phyloP scores from a whole-genome alignment of 2,888 invertebrate species.

The Sympetrum striolatum region DNA sequence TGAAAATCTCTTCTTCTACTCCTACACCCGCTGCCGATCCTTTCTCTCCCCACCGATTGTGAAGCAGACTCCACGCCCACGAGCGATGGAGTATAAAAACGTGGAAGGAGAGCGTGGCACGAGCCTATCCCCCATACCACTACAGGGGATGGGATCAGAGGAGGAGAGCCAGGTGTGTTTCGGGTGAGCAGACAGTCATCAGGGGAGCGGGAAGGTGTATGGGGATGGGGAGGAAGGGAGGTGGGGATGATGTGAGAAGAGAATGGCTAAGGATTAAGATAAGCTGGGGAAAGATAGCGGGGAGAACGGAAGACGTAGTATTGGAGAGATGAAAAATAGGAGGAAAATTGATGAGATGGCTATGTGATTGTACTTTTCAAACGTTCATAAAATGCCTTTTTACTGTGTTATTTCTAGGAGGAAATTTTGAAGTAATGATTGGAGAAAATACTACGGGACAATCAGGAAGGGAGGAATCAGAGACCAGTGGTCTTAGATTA shows the following conservation, averaged over 20 bases:
- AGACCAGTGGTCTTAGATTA: neutral
- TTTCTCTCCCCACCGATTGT: neutral
- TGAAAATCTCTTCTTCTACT: neutral
- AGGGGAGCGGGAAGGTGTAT: neutral
- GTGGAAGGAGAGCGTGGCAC: neutral
- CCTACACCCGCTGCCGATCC: neutral
- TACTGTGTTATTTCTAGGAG: no score
- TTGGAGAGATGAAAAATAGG: neutral
- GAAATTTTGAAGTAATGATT: neutral
- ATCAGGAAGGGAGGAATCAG: neutral
- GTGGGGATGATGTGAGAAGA: neutral
- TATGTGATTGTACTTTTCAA: no score
- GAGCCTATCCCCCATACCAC: neutral
- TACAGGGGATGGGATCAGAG: neutral
- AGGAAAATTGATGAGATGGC: neutral
- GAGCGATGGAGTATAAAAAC: neutral
- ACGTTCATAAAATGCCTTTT: no score
- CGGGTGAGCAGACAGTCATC: neutral
- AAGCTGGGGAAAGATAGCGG: neutral
- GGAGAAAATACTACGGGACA: neutral
- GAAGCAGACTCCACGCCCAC: neutral
- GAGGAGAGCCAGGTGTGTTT: neutral
- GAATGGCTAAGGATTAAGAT: neutral
- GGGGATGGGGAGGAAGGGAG: neutral
- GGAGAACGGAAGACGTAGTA: neutral